phyloP scores from a whole-genome alignment of 2,888 invertebrate genomes.

The Hedychridium roseum region DNA sequence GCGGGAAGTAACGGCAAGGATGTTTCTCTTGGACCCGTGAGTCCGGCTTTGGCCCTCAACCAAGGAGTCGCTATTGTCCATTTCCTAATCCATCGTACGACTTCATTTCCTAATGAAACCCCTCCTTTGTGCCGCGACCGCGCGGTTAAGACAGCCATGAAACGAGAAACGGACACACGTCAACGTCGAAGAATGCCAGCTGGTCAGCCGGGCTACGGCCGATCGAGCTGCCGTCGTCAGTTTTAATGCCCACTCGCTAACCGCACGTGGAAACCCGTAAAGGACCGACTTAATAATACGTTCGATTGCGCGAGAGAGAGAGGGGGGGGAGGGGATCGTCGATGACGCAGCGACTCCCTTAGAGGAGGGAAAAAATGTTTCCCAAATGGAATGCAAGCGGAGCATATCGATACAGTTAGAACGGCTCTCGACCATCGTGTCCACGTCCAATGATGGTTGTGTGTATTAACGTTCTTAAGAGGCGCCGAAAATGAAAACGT shows the following conservation, averaged over 20 bases:
- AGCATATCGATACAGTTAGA: constrained; percentile 24
- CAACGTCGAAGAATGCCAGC: constrained; percentile 22
- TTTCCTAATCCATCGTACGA: constrained; percentile 31
- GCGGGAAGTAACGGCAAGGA: no score
- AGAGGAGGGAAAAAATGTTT: constrained; percentile 6
- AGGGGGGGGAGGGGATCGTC: constrained; percentile 2
- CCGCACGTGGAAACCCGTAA: not conserved
- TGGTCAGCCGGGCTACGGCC: constrained; percentile 10
- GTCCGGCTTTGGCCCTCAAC: no score
- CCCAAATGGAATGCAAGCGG: constrained; percentile 14
- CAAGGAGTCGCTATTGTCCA: not conserved
- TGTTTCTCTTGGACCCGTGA: no score
- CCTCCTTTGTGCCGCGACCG: constrained; percentile 24
- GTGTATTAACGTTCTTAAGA: no score
- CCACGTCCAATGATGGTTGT: no score
- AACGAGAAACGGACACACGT: constrained; percentile 1
- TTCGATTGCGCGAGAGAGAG: constrained; percentile 10
- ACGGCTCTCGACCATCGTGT: constrained; percentile 3
- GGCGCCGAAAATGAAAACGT: no score
- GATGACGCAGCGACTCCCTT: not conserved
- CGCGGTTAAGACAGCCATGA: constrained; percentile 3
- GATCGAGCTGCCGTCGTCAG: constrained; percentile 18
- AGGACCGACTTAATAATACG: constrained; percentile 19
- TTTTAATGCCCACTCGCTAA: constrained; percentile 20
- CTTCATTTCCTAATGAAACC: constrained; percentile 24